Evolutionary conservation across 2,113 vertebrate species (phyloP).

Genomic region (Phodopus roborovskii): DNA sequence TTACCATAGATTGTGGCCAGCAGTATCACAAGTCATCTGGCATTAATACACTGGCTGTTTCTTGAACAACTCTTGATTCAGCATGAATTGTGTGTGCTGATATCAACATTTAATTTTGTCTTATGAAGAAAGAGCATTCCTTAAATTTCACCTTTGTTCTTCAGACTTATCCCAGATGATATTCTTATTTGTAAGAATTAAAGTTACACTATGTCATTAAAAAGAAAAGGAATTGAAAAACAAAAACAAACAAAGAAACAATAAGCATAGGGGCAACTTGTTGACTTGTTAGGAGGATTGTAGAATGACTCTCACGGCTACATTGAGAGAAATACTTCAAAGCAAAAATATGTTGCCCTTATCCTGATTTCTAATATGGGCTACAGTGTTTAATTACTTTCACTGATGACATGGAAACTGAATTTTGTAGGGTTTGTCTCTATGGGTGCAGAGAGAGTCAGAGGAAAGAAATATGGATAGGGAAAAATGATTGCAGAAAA

Average conservation of each 20-base stretch:
- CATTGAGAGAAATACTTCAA: background rate
- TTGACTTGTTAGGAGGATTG: background rate
- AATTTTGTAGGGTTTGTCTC: background rate
- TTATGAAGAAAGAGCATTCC: slow-evolving; percentile 16
- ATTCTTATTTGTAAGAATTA: slow-evolving; percentile 14
- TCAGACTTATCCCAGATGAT: background rate
- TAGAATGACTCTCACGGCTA: background rate
- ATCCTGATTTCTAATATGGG: background rate
- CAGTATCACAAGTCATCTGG: background rate
- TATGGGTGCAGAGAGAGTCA: background rate
- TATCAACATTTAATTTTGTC: background rate
- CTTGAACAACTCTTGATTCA: slow-evolving; percentile 19
- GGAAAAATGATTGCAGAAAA: background rate
- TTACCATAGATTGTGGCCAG: background rate
- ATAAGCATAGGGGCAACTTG: background rate
- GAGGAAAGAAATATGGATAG: background rate
- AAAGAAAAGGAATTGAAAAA: background rate
- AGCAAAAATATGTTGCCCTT: background rate
- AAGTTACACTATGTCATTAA: background rate
- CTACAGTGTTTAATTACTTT: background rate
- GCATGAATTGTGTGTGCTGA: background rate
- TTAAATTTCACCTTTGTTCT: slow-evolving; percentile 54
- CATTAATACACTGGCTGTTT: background rate
- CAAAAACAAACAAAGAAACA: no score
- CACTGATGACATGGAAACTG: background rate